phyloP scores from a whole-genome alignment of 1,140 invertebrate species.

The Triops longicaudatus region DNA sequence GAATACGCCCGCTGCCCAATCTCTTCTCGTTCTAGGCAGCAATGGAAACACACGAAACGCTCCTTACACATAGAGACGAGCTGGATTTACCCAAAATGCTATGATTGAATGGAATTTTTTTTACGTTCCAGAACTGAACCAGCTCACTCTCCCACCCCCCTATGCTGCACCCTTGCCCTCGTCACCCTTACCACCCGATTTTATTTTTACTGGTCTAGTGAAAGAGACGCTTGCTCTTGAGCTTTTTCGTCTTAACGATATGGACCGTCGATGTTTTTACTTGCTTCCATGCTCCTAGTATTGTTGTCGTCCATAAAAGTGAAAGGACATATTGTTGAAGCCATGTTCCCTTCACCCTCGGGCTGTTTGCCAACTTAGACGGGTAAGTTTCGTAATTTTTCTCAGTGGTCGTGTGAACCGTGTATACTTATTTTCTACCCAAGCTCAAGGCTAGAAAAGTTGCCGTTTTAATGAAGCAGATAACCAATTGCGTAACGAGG shows the following conservation, averaged over 20 bases:
- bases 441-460: neutral
- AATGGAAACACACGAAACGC: neutral
- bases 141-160: no score
- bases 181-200: neutral
- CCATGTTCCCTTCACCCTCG: neutral
- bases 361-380: neutral
- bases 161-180: neutral
- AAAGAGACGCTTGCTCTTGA: neutral
- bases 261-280: neutral
- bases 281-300: neutral
- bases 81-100: neutral
- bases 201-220: slow-evolving; percentile 13
- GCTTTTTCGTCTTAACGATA: neutral
- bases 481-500: neutral
- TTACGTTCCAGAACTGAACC: neutral
- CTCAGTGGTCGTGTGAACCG: no score
- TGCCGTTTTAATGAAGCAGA: neutral
- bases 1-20: neutral
- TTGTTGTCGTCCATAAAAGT: neutral
- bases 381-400: no score
- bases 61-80: neutral
- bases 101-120: slow-evolving; percentile 8
- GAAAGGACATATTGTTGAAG: neutral
- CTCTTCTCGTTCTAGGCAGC: neutral
- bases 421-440: no score